Percentiles rank a stretch among this genome's conserved stretches.
Conservation (phyloP, 1,140 invertebrate species). For the Eurytemora carolleeae region DNA sequence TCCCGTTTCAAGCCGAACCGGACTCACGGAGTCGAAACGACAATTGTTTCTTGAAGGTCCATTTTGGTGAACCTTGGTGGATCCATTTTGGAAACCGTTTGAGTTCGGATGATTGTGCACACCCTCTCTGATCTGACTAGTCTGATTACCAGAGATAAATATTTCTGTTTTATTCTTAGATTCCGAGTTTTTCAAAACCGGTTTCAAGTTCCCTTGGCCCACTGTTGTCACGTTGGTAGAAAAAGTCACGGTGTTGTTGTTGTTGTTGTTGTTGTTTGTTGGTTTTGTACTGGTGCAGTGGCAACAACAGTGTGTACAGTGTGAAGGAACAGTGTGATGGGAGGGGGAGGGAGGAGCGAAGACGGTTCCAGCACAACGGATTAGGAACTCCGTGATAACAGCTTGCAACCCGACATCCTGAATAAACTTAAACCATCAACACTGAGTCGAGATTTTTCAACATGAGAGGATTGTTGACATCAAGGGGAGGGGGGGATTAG, state of each 20-base stretch:
- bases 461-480: too few relatives aligned
- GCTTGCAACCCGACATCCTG: not conserved
- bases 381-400: not conserved
- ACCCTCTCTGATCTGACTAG: too few relatives aligned
- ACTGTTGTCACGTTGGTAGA: not conserved
- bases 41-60: not conserved
- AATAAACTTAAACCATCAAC: too few relatives aligned
- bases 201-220: too few relatives aligned
- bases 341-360: not conserved
- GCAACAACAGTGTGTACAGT: not conserved
- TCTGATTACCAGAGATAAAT: not conserved
- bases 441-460: too few relatives aligned
- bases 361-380: not conserved
- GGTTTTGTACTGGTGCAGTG: not conserved
- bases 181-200: too few relatives aligned
- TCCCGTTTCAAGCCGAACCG: not conserved
- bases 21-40: not conserved
- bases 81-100: too few relatives aligned
- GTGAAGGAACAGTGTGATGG: not conserved
- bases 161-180: not conserved
- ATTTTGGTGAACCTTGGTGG: not conserved
- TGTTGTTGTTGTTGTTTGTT: not conserved
- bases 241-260: not conserved
- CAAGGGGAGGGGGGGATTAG: too few relatives aligned
- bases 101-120: too few relatives aligned